These are phyloP conservation scores for Syrista parreyssii DNA, from an alignment of 2,888 invertebrate genomes.

Conservation along the genomic window DNA sequence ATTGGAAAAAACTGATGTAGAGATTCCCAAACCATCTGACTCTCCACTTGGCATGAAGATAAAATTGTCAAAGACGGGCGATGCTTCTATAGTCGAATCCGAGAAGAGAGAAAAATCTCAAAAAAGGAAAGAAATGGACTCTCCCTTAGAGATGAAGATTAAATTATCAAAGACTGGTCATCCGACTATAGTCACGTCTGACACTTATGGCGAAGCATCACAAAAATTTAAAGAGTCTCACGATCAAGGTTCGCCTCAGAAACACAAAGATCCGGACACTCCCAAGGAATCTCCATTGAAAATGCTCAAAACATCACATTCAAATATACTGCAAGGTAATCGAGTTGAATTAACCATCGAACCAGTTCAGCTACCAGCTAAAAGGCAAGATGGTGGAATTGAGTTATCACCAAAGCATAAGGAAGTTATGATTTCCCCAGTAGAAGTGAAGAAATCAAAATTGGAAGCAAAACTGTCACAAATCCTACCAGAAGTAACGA, in stretches of 20 bases:
- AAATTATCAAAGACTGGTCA: conserved; percentile 60
- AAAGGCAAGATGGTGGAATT: conserved; percentile 33
- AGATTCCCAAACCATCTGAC: conserved; percentile 8
- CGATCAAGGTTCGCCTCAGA: conserved; percentile 12
- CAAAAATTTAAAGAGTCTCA: conserved; percentile 25
- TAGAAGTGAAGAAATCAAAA: conserved; percentile 59
- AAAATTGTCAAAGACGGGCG: conserved; percentile 27
- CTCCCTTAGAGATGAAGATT: conserved; percentile 56
- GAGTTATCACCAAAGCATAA: conserved; percentile 52
- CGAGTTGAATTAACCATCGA: conserved; percentile 56
- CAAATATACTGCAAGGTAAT: conserved; percentile 38
- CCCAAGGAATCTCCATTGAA: conserved; percentile 27
- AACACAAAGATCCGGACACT: conserved; percentile 28
- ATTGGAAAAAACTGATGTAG: conserved; percentile 15
- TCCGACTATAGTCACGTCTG: conserved; percentile 55
- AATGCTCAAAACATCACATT: conserved; percentile 42
- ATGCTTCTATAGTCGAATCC: conserved; percentile 38
- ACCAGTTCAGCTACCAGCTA: conserved; percentile 41
- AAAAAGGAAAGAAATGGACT: conserved; percentile 38
- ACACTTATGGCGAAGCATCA: conserved; percentile 37
- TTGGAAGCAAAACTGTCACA: conserved; percentile 55
- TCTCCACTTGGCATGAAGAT: conserved; percentile 21
- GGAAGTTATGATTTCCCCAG: conserved; percentile 53
- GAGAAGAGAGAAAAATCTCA: conserved; percentile 46
- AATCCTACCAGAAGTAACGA: conserved; percentile 59